Evolutionary conservation across 2,113 vertebrate genomes (phyloP).

Genomic region (Myocastor coypus): DNA sequence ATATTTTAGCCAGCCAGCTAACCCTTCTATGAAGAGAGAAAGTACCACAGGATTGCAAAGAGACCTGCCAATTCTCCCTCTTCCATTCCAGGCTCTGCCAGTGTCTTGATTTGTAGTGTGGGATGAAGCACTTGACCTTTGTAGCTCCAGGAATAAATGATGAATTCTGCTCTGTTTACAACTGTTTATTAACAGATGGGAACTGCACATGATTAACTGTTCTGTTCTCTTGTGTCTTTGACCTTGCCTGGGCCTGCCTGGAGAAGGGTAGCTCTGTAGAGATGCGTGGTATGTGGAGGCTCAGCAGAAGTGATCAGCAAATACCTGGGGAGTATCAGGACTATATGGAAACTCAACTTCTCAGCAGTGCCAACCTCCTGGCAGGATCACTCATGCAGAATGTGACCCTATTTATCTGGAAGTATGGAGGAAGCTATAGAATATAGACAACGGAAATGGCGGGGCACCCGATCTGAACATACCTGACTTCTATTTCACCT

Average conservation of each 20-base stretch:
- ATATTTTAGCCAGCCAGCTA: not conserved
- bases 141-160: conserved; percentile 70
- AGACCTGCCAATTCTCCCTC: conserved; percentile 28
- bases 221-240: conserved; percentile 50
- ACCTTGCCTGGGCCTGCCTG: conserved; percentile 42
- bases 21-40: not conserved
- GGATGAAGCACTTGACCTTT: conserved; percentile 76
- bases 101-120: conserved; percentile 70
- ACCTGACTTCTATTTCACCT: not conserved
- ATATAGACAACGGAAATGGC: not conserved
- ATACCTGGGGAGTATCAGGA: not conserved
- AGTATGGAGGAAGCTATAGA: not conserved
- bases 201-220: conserved; percentile 70
- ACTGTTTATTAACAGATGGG: conserved; percentile 77
- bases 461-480: not conserved
- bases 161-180: conserved; percentile 71
- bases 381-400: not conserved
- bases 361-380: not conserved
- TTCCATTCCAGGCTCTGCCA: conserved; percentile 56
- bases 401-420: not conserved
- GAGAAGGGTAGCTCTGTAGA: not conserved
- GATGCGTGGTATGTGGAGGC: not conserved
- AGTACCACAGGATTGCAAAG: not conserved
- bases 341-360: conserved; percentile 36
- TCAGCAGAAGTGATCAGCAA: not conserved